Conservation (phyloP, 2,797 vertebrate genomes). For the Rhinoraja longicauda region DNA sequence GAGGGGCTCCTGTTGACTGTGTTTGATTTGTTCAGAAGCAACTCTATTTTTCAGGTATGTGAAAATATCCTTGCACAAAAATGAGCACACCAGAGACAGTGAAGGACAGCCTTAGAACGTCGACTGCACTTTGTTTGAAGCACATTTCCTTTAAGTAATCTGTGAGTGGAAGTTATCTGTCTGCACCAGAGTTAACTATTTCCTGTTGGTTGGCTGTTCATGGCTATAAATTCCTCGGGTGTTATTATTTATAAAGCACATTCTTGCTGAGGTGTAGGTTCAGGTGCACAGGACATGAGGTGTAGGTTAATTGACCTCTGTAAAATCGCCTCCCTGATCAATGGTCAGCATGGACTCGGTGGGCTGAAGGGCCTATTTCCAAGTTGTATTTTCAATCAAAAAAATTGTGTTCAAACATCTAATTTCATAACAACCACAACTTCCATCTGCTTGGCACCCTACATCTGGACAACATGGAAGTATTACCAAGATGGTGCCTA, state of each 20-base stretch:
- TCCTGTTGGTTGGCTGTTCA: background rate
- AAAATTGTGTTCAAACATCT: no score
- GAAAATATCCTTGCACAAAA: background rate
- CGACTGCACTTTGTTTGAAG: background rate
- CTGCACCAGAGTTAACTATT: background rate
- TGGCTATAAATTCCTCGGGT: background rate
- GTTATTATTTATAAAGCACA: background rate
- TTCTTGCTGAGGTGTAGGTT: background rate
- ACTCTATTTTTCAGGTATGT: no score
- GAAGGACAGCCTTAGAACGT: background rate
- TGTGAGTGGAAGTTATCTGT: conserved; percentile 1
- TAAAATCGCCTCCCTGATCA: no score
- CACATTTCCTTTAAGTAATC: background rate
- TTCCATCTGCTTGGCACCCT: no score
- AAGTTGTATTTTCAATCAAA: no score
- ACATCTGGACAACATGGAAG: no score
- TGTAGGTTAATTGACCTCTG: no score
- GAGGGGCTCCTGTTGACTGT: background rate
- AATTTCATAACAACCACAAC: no score
- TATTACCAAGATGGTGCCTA: no score
- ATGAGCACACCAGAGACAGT: background rate
- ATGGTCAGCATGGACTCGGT: no score
- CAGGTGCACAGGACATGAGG: background rate
- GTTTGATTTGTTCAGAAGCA: background rate
- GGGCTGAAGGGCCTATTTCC: no score